phyloP scores from a whole-genome alignment of 1,140 invertebrate species.

The Musca vetustissima region DNA sequence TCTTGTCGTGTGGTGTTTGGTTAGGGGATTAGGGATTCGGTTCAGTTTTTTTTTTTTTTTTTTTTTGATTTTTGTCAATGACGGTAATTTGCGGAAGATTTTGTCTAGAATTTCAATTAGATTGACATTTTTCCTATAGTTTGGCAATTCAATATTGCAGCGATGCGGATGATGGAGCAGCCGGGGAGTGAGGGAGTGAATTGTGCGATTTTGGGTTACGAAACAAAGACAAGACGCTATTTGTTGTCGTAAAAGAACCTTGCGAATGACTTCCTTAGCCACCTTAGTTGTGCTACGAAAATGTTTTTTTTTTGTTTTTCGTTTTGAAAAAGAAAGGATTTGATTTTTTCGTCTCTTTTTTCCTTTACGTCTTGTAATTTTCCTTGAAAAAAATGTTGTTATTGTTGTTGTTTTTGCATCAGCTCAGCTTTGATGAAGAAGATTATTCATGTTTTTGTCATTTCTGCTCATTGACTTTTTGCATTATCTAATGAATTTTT shows the following conservation, averaged over 20 bases:
- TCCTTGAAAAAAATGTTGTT: background rate
- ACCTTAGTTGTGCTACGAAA: too few relatives aligned
- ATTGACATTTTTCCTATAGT: slow-evolving; percentile 39
- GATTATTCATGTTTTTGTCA: slow-evolving; percentile 21
- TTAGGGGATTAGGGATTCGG: slow-evolving; percentile 49
- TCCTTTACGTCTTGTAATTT: background rate
- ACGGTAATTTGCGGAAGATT: slow-evolving; percentile 54
- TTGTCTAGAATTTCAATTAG: slow-evolving; percentile 55
- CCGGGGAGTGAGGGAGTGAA: too few relatives aligned
- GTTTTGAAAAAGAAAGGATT: background rate
- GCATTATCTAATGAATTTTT: slow-evolving; percentile 19
- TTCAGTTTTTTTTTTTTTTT: too few relatives aligned
- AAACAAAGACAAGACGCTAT: too few relatives aligned
- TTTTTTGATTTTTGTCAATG: slow-evolving; percentile 53
- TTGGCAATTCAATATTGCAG: too few relatives aligned
- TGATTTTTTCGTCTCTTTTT: background rate
- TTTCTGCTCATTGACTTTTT: slow-evolving; percentile 15
- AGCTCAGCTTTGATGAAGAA: background rate
- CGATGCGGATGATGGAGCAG: too few relatives aligned
- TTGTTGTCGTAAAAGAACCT: too few relatives aligned
- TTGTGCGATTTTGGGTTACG: too few relatives aligned
- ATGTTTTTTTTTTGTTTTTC: slow-evolving; percentile 14
- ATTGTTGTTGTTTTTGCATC: background rate
- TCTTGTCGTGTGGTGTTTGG: slow-evolving; percentile 1
- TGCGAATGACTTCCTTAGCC: too few relatives aligned